Evolutionary conservation across 2,113 vertebrate species (phyloP).

Genomic region (Chionis minor): DNA sequence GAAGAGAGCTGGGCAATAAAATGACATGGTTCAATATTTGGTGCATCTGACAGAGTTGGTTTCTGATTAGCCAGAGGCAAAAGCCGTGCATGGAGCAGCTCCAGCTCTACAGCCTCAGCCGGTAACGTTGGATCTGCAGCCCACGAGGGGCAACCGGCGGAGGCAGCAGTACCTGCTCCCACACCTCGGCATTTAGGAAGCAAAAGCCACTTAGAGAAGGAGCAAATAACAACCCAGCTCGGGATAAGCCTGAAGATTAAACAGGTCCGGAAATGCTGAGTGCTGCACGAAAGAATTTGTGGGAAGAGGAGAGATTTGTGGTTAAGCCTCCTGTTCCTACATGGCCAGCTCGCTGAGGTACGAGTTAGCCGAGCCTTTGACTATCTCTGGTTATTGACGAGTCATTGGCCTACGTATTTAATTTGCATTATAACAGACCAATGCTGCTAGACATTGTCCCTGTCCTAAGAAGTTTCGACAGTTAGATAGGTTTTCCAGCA

Average conservation of each 20-base stretch:
- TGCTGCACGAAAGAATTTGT: neutral
- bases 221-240: neutral
- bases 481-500: accelerated
- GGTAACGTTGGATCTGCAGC: neutral
- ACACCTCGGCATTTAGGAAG: neutral
- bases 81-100: neutral
- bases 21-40: neutral
- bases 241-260: conserved; percentile 4
- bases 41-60: neutral
- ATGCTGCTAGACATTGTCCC: neutral
- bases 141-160: accelerated
- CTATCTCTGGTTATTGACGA: neutral
- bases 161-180: neutral
- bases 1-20: neutral
- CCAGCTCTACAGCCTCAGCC: neutral
- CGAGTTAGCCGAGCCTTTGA: neutral
- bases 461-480: neutral
- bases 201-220: neutral
- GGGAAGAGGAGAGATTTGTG: conserved; percentile 26
- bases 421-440: neutral
- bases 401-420: neutral
- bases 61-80: neutral
- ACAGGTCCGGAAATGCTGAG: neutral
- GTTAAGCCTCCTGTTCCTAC: neutral
- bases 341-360: neutral